Evolutionary conservation across 2,888 invertebrate species (phyloP).

Genomic region (Synanthedon formicaeformis): DNA sequence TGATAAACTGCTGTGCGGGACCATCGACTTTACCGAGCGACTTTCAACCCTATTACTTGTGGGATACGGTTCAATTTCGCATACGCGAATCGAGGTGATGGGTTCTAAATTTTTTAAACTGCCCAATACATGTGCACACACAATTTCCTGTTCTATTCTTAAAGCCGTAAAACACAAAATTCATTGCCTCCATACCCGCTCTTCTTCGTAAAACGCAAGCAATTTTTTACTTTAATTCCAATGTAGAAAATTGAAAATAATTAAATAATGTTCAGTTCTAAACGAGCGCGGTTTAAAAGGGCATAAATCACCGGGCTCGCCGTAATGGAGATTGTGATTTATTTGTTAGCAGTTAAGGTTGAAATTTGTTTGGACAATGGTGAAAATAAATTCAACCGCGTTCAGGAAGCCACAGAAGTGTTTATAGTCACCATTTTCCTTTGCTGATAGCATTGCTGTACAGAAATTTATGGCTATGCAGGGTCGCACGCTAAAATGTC

Average conservation of each 20-base stretch:
- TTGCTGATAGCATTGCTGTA: slow-evolving; percentile 27
- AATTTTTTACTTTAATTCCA: slow-evolving; percentile 5
- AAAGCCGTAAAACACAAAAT: slow-evolving; percentile 52
- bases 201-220: slow-evolving; percentile 8
- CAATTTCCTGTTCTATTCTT: slow-evolving; percentile 61
- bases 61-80: not conserved
- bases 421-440: slow-evolving; percentile 36
- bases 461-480: slow-evolving; percentile 19
- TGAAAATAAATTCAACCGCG: slow-evolving; percentile 18
- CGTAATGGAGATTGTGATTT: slow-evolving; percentile 1
- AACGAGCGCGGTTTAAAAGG: not conserved
- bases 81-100: not conserved
- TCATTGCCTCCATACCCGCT: slow-evolving; percentile 22
- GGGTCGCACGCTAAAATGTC: slow-evolving; percentile 24
- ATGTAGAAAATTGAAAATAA: slow-evolving; percentile 4
- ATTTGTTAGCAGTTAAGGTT: not conserved
- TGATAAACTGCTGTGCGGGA: slow-evolving; percentile 40
- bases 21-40: too few relatives aligned
- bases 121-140: slow-evolving; percentile 41
- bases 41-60: not conserved
- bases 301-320: slow-evolving; percentile 1
- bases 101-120: slow-evolving; percentile 25
- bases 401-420: slow-evolving; percentile 49
- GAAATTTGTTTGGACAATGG: slow-evolving; percentile 1
- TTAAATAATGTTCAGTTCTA: not conserved